Evolutionary conservation across 1,140 invertebrate species (phyloP).

Genomic region (Pseudomyrmex flavicornis): DNA sequence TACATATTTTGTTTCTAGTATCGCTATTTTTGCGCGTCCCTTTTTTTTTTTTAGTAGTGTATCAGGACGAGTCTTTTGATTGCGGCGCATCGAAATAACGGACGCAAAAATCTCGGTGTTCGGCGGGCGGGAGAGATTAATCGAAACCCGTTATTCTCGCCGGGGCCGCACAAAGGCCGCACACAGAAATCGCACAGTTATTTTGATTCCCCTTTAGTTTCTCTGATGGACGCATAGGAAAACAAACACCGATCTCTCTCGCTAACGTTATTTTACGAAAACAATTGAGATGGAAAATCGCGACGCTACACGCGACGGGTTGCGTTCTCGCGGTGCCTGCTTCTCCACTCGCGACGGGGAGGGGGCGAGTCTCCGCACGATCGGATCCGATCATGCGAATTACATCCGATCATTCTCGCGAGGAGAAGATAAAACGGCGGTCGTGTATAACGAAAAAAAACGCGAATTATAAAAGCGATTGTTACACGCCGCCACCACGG

Average conservation of each 20-base stretch:
- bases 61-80: conserved; percentile 56
- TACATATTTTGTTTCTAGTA: conserved; percentile 20
- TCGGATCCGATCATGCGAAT: conserved; percentile 42
- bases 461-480: conserved; percentile 19
- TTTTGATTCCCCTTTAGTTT: conserved; percentile 59
- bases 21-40: conserved; percentile 12
- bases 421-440: conserved; percentile 1
- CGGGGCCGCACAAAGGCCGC: conserved; percentile 36
- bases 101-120: conserved; percentile 51
- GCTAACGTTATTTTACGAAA: conserved; percentile 44
- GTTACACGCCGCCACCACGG: neutral
- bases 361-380: neutral
- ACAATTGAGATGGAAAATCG: conserved; percentile 49
- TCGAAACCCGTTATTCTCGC: conserved; percentile 33
- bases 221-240: conserved; percentile 53
- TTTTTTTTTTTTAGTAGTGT: conserved; percentile 21
- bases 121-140: conserved; percentile 32
- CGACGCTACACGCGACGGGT: neutral
- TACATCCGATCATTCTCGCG: conserved; percentile 20
- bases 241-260: conserved; percentile 32
- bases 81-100: conserved; percentile 51
- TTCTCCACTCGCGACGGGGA: no score
- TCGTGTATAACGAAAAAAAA: neutral
- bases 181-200: conserved; percentile 48
- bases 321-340: neutral